Base-by-base conservation (phyloP, 2,888 invertebrate genomes). In the Xylota sylvarum region DNA sequence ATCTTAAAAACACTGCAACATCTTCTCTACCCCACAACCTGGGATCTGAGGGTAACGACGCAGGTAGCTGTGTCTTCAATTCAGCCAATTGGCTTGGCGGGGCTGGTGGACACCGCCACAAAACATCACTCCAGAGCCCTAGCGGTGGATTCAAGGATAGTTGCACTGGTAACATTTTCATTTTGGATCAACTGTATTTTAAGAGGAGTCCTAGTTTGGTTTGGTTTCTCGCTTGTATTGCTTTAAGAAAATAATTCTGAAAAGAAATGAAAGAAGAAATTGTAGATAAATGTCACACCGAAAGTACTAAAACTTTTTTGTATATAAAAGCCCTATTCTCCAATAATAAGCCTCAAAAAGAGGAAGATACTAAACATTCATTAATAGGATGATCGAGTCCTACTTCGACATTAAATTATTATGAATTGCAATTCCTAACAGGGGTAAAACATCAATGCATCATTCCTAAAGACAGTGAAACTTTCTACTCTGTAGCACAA, bases 21-120 rank as follows among this genome's bases (percentile, higher is more conserved):
- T 98, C 98, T 89, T 98, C 98, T 89, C 98, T 95, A 76, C 96
- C 96, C 98, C 98, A 98, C 62, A 97, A 93, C 89, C 98, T 94
- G 7, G 98, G 98, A 94, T 98, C 98, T 90, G 96, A 95, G 50
- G 97, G 97, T 93, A 97, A 93, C 89, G 95, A 95, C 48, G 95
- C 94, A 32, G 98, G 98, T 89, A 98, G 93, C 91, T 97, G 97
- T 69, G 96, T 96, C 93, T 97, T 97, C 90, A 97, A 95, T 91
- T 98, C 97, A 82, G 96, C 94, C 86, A 96, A 94, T 9, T 97
- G 96, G 87, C 95, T 95, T 82, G 96, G 95, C 91, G 96, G 96
- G 81, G 96, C 95, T 85, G 96, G 94, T 64, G 97, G 97, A 92
- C 97, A 97, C 91, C 97, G 95, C 97, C 97, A 97, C 73, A 98